Conservation (phyloP, 2,113 vertebrate species). For the Microcebus lehilahytsara region DNA sequence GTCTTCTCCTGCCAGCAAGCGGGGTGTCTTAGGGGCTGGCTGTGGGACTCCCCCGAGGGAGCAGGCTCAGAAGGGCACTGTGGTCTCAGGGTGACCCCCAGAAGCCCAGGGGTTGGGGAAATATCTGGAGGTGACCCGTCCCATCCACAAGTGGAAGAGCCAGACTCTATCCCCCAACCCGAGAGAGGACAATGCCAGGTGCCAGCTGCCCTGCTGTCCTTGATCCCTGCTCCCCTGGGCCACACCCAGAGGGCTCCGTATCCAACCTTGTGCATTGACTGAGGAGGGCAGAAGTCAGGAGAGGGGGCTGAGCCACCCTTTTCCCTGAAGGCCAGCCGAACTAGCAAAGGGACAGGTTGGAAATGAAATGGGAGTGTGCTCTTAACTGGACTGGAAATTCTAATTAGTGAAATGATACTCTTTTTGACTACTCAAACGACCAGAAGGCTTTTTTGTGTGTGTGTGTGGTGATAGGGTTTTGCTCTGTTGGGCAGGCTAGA, state of each 20-base stretch:
- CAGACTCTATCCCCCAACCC: not conserved
- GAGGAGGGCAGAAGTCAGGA: not conserved
- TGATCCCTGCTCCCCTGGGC: not conserved
- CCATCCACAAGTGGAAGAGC: not conserved
- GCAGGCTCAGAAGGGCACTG: not conserved
- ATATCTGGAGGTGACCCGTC: not conserved
- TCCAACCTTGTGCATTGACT: not conserved
- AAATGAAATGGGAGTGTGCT: not conserved
- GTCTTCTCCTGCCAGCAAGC: not conserved
- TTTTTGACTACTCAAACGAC: not conserved
- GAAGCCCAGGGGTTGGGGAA: not conserved
- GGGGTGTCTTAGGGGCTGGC: not conserved
- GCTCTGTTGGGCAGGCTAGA: too few species aligned
- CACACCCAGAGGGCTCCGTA: not conserved
- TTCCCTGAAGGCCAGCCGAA: not conserved
- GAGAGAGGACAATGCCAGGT: too few species aligned
- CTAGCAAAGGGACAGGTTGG: not conserved
- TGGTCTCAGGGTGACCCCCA: not conserved
- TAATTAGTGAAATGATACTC: not conserved
- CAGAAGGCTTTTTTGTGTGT: not conserved
- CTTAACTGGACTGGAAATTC: not conserved
- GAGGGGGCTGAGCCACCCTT: not conserved
- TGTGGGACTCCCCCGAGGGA: not conserved
- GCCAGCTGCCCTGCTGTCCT: not conserved
- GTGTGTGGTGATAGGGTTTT: too few species aligned